Evolutionary conservation across 2,797 vertebrate species (phyloP).

Genomic region (Tenualosa thibaudeaui): DNA sequence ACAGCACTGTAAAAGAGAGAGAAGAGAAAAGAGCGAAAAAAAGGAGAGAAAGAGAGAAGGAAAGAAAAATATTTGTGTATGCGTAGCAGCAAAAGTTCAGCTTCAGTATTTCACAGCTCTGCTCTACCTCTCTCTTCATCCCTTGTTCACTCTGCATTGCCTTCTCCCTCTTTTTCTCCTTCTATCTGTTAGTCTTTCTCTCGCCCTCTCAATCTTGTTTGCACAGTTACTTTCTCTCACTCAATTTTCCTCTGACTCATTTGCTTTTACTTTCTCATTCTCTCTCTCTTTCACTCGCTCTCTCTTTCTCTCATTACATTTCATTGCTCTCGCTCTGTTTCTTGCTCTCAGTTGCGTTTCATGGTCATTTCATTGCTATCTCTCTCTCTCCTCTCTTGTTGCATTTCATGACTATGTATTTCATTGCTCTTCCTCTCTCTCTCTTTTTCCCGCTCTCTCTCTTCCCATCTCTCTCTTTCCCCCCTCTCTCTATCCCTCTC

Average conservation of each 20-base stretch:
- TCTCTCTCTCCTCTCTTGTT: not conserved
- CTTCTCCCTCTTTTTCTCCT: not conserved
- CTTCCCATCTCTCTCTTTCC: not conserved
- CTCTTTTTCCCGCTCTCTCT: not conserved
- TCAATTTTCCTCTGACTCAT: not conserved
- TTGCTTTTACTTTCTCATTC: not conserved
- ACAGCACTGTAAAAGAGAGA: not conserved
- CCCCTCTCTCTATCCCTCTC: not conserved
- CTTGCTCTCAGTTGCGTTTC: not conserved
- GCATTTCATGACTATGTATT: too few relatives aligned
- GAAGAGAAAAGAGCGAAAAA: not conserved
- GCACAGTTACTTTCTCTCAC: not conserved
- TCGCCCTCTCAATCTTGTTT: slow-evolving; percentile 5
- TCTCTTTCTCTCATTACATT: not conserved
- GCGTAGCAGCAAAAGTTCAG: not conserved
- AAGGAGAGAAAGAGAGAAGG: too few relatives aligned
- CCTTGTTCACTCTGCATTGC: not conserved
- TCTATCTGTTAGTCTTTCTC: not conserved
- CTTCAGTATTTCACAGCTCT: not conserved
- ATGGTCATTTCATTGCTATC: too few relatives aligned
- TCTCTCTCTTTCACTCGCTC: not conserved
- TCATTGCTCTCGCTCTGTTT: too few relatives aligned
- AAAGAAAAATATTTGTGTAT: too few relatives aligned
- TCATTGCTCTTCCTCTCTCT: not conserved
- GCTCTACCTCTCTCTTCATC: not conserved